Base-by-base conservation (phyloP, 2,113 vertebrate species). In the Urocitellus parryii region DNA sequence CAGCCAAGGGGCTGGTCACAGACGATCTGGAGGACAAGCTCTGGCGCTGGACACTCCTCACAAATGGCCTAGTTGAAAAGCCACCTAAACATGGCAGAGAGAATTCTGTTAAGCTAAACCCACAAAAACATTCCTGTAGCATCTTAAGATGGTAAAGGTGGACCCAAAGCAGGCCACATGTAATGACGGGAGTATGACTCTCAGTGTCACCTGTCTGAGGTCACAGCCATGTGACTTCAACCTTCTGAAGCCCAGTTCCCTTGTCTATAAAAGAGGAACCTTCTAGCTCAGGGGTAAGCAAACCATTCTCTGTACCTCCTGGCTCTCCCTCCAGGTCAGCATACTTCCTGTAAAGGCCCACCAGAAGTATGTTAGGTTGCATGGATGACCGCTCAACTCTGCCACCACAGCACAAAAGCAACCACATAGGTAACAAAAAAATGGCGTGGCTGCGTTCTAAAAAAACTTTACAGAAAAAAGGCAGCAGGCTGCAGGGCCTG, bases 21-120 rank as follows among this genome's bases (percentile, higher is more conserved):
- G 99, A 99, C 0, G 99, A 99, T 86, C 99, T 97, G 45, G 99
- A 99, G 1, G 99, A 99, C 97, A 99, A 92, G 97, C 99, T 99
- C 98, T 99, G 99, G 24, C 99, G 99, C 45, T 99, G 99, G 67
- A 99, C 99, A 56, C 99, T 99, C 95, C 99, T 98, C 88, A 99
- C 99, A 45, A 99, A 99, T 0, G 99, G 99, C 0, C 99, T 99
- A 16, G 99, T 99, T 0, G 99, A 99, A 98, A 99, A 99, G 53
- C 99, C 99, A 96, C 99, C 99, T 96, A 76, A 92, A 94, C 34
- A 61, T 13, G 96, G 72, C 0, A 14, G 72, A 90, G 10, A 97
- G 91, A 97, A 81, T 11, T 45, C 29, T 29, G 4, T 97, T 87
- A 96, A 39, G 24, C 32, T 32, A 80, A 72, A 63, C 8, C 5